Evolutionary conservation across 2,113 vertebrate species (phyloP), one percentile per base, ranked within the genome.

Genomic region (Climacteris rufus): DNA sequence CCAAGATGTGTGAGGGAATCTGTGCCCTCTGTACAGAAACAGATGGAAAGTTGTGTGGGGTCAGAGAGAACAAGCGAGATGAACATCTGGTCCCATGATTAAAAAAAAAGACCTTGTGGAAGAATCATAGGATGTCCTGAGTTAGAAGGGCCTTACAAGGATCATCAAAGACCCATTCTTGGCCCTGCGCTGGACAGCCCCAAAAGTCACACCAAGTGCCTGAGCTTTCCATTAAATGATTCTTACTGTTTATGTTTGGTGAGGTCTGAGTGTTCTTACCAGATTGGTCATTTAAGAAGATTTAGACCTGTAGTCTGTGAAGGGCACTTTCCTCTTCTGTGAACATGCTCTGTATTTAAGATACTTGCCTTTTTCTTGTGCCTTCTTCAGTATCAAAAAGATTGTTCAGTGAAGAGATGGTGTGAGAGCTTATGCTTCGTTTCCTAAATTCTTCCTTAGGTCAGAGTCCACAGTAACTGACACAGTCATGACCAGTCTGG

Each of bases 21-120:
- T 77, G 6, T 1, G 70, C 8, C 12, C 23, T 63, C 33, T 89
- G 22, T 39, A 5, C 28, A 39, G 70, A 77, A 86, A 65, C 10
- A 72, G 33, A 71, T 52, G 31, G 23, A 40, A 80, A 37, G 7
- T 44, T 83, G 9, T 0, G 0, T 0, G 24, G 2, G 2, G 7
- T 2, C 8, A 31, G 11, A 78, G 8, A 50, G 35, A 79, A 30
- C 4, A 69, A 64, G 7, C 7, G 24, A 72, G 15, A 37, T 14
- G 28, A 52, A 5, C 14, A 16, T 56, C 24, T 61, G 13, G 49
- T 59, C 8, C 9, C 13, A 7, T 66, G 22, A 68, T 28, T 4
- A 11, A 14, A 57, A 27, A 56, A 63, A 28, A n/a, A n/a, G n/a
- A 2, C 1, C 6, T 47, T 42, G 15, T 61, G 39, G 24, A 76